These are phyloP conservation scores for Argyresthia goedartella DNA, from an alignment of 2,888 invertebrate genomes.

Conservation along the genomic window DNA sequence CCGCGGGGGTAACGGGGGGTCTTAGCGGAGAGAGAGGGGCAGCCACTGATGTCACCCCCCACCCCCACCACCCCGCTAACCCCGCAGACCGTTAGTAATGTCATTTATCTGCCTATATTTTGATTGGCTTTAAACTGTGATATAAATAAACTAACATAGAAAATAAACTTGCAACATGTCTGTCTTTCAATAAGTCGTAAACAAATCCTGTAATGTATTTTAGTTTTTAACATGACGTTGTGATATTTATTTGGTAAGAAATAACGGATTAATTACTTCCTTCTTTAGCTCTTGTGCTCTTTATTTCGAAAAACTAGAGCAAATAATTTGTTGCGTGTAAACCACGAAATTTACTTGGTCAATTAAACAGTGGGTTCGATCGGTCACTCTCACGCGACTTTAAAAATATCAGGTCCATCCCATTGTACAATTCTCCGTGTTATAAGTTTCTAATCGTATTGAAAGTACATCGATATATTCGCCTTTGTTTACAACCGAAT, in stretches of 20 bases:
- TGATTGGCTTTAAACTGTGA: constrained; percentile 3
- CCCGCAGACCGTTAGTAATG: not conserved
- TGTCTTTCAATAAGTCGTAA: not conserved
- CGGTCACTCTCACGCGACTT: not conserved
- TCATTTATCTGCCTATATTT: not conserved
- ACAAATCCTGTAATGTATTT: too few species aligned
- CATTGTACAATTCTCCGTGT: not conserved
- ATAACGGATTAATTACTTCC: not conserved
- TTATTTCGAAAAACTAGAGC: too few species aligned
- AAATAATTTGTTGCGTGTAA: too few species aligned
- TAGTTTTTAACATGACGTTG: not conserved
- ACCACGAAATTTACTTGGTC: too few species aligned
- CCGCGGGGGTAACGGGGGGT: too few species aligned
- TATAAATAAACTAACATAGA: not conserved
- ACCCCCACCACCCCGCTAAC: too few species aligned
- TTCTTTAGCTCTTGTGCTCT: too few species aligned
- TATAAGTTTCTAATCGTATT: too few species aligned
- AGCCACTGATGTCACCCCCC: too few species aligned
- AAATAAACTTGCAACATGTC: not conserved
- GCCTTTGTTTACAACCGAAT: too few species aligned
- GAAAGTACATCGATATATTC: not conserved
- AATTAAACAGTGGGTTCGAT: too few species aligned
- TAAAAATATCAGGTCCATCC: not conserved
- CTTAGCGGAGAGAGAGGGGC: too few species aligned
- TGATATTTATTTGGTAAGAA: not conserved